Base-by-base conservation (phyloP, 2,113 vertebrate species). In the Oncorhynchus gorbuscha region DNA sequence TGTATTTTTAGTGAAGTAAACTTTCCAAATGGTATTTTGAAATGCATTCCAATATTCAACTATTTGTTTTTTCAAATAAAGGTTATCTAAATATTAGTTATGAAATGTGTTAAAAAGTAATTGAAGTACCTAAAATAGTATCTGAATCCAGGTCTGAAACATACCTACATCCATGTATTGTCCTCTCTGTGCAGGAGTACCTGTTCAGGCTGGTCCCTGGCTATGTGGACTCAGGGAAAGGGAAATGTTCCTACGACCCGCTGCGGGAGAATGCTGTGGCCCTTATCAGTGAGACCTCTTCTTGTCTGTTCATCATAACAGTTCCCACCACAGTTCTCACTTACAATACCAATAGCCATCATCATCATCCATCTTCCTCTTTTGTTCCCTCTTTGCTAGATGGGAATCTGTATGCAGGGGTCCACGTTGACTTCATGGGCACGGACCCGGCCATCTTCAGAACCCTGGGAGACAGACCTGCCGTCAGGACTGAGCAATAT, bases 341-440 rank as follows among this genome's bases (percentile, higher is more conserved):
- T 51, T 51, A 51, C 12, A 18, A 14, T 24, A n/a, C n/a, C n/a
- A 12, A 26, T 22, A 66, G 26, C 13, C 59, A 30, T 76, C 30
- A 59, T 62, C 74, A 48, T 74, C 62, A 71, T 71, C 45, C 62
- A 67, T 51, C 73, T 65, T 81, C 26, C 70, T 61, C 67, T 11
- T 20, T 77, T 65, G 76, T 48, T 76, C 12, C 76, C 48, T 66
- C 28, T 26, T 49, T 12, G 30, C 14, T 82, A 93, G 92, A 91
- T 75, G 90, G 89, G 58, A 91, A 91, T 39, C 88, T 93, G 69
- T 93, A 93, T 61, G 87, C 92, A 20, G 92, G 92, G 0, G 90
- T 93, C 22, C 90, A 92, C 13, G 90, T 93, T 64, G 92, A 93
- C 82, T 93, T 92, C 76, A 93, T 93, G 92, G 91, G 92, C 45